A percentile compares a stretch with the other conserved stretches of the same genome.
Conservation (phyloP, 2,888 invertebrate genomes). For the Pachliopta kotzebuea region DNA sequence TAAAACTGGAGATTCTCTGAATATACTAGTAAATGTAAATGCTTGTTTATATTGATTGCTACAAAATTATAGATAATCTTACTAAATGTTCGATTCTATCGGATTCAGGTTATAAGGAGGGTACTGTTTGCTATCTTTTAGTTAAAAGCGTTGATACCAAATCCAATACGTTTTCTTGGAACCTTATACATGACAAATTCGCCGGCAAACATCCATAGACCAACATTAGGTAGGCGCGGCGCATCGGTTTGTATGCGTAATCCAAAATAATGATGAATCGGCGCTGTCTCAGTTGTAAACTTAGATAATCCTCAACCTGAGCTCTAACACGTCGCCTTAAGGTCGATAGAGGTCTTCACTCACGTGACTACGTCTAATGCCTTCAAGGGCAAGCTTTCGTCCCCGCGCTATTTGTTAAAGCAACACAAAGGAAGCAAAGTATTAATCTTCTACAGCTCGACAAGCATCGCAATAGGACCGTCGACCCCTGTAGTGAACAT, state of each 20-base stretch:
- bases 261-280: slow-evolving; percentile 61
- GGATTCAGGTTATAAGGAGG: no score
- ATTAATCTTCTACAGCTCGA: slow-evolving; percentile 73
- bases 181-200: slow-evolving; percentile 24
- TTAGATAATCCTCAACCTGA: background rate
- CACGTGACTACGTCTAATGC: slow-evolving; percentile 33
- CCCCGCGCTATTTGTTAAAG: slow-evolving; percentile 55
- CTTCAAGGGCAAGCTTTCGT: slow-evolving; percentile 39
- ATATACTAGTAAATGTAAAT: background rate
- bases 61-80: no score
- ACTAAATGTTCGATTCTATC: no score
- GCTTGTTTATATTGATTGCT: no score
- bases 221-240: slow-evolving; percentile 22
- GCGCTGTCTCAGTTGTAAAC: slow-evolving; percentile 39
- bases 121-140: background rate
- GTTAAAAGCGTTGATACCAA: slow-evolving; percentile 7
- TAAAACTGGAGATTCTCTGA: slow-evolving; percentile 2
- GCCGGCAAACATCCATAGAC: slow-evolving; percentile 8
- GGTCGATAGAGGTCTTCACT: slow-evolving; percentile 11
- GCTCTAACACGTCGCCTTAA: slow-evolving; percentile 12
- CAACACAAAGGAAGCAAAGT: slow-evolving; percentile 65
- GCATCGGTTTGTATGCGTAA: slow-evolving; percentile 40
- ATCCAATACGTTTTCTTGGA: slow-evolving; percentile 6
- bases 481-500: slow-evolving; percentile 69
- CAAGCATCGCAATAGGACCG: slow-evolving; percentile 48